Conservation (phyloP, 2,113 vertebrate species). For the Coryphaenoides rupestris region DNA sequence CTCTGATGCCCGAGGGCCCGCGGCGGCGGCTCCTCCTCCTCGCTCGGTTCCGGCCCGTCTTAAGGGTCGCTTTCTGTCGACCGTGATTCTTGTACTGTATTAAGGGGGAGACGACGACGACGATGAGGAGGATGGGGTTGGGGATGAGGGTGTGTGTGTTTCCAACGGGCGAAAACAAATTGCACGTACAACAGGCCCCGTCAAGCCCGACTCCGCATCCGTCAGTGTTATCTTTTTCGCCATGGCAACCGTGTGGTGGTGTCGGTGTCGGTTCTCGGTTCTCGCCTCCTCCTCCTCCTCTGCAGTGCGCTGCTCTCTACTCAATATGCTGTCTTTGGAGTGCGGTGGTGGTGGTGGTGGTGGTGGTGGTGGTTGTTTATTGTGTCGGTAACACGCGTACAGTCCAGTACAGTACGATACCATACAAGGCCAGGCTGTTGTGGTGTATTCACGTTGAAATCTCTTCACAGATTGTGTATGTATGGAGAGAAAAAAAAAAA, state of each 20-base stretch:
- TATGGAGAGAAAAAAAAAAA: conserved; percentile 20
- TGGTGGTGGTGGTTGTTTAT: too few species aligned
- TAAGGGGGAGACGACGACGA: too few species aligned
- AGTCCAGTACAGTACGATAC: too few species aligned
- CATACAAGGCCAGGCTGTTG: conserved; percentile 58
- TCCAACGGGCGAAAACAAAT: conserved; percentile 37
- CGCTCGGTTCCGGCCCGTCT: conserved; percentile 4
- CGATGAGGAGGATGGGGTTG: too few species aligned
- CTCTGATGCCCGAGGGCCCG: conserved; percentile 40
- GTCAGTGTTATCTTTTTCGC: conserved; percentile 68
- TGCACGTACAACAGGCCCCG: conserved; percentile 48
- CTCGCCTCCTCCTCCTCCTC: conserved; percentile 56
- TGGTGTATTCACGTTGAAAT: conserved; percentile 49
- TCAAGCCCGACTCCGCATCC: conserved; percentile 48
- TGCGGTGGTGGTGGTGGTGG: conserved; percentile 38
- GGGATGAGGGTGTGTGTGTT: conserved; percentile 25
- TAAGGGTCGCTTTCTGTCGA: conserved; percentile 7
- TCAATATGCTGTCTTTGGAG: conserved; percentile 54
- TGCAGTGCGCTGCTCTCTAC: conserved; percentile 56
- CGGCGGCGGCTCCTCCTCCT: too few species aligned
- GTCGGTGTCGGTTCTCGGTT: conserved; percentile 45
- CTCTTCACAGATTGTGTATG: conserved; percentile 54
- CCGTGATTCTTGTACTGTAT: conserved; percentile 30
- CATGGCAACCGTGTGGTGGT: conserved; percentile 62
- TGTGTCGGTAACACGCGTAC: too few species aligned